Base-by-base conservation (phyloP, 2,888 invertebrate species). In the Himalopsyche tibetana region DNA sequence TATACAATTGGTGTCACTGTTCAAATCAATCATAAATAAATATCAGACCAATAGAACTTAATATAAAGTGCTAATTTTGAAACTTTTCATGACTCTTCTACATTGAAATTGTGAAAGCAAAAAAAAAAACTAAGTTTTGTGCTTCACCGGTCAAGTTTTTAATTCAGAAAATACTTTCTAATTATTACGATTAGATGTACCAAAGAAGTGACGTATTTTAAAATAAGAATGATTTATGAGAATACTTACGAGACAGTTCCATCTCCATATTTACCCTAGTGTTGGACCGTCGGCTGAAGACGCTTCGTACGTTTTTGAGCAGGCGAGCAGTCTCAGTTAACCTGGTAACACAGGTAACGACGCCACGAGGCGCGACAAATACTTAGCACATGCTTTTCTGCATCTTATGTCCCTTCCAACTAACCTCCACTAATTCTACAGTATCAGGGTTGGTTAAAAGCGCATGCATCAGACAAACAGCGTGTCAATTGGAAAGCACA, bases 291-390 rank as follows among this genome's bases (percentile, higher is more conserved):
- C 97, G 96, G 90, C 94, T 93, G 95, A 98, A 98, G 92, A 98
- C 98, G 94, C 96, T 97, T 94, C 97, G 96, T 90, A 98, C 97
- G 94, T 97, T 98, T 94, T 97, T 96, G 94, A 99, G 96, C 92
- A 99, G 95, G 90, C 98, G 96, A 92, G 98, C 98, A 91, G 98
- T 98, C 96, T 99, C 99, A 94, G 98, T 98, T 93, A 98, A 96
- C 96, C 98, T 98, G 96, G 92, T 94, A 94, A 92, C 89, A 89
- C 84, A 81, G 85, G 87, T 84, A 85, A 87, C 63, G 84, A 85
- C 86, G 88, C 88, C 87, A 86, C 69, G 51, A 51, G 86, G 87
- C 88, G 85, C 88, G 86, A 88, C 87, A 88, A 84, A 85, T 87
- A 87, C 88, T 88, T 87, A 89, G 86, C 89, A 88, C 86, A 86